Evolutionary conservation across 92 coral and sea anemone species (phyloP), one percentile per base, ranked within the genome.

Genomic region (Anthopleura xanthogrammica): DNA sequence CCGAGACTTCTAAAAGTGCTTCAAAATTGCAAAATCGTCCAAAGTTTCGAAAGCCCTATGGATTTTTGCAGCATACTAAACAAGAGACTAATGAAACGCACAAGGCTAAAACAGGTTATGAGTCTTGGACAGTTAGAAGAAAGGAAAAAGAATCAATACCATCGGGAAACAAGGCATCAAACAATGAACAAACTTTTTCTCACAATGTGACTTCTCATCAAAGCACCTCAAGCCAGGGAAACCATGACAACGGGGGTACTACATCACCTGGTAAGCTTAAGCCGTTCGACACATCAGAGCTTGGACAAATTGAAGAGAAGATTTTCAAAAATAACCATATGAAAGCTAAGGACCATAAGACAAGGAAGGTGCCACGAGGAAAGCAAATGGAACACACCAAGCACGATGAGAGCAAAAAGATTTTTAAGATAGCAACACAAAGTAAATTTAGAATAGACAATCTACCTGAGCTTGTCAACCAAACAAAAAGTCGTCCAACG

Each of bases 241-340:
- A 23, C 1, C 41, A 1, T 14, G 17, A 10, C 5, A 68, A 68
- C 4, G 36, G 12, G 16, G 42, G 17, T 8, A 11, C 40, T 0
- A 29, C 74, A 29, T 3, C 10, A 58, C 16, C 50, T 29, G 41
- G 60, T 12, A 7, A 58, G 12, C 17, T 46, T 13, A 64, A 80
- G n/a, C 57, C 75, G 7, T 80, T 22, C 50, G 83, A 64, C 2
- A 16, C 70, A 41, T 41, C 83, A 39, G 77, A 81, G 36, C 48
- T 81, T 9, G 77, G 77, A 46, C 29, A 71, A 16, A 41, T 48
- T 24, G 77, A 68, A 68, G 84, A 81, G 71, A 70, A 70, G 16
- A 81, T 81, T 40, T 60, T 68, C 14, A 55, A 41, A 43, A 40
- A 16, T 24, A 78, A 70, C 10, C 41, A 77, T 12, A 22, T 41